Evolutionary conservation across 2,113 vertebrate genomes (phyloP).

Genomic region (Ophthalmotilapia sp.): DNA sequence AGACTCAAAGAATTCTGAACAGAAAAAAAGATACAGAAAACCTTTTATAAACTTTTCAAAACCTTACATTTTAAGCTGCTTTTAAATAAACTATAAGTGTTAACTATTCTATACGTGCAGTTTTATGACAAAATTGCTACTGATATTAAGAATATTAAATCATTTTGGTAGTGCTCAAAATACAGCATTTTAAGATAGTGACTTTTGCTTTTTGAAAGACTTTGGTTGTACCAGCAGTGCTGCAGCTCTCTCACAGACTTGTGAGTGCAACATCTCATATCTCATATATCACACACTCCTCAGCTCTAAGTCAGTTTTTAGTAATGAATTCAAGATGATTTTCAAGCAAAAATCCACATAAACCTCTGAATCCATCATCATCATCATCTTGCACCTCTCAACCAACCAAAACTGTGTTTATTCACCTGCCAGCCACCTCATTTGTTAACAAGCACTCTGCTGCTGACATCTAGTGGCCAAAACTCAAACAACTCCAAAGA

Average conservation of each 20-base stretch:
- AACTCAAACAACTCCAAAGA: not conserved
- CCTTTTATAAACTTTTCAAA: not conserved
- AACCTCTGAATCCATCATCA: not conserved
- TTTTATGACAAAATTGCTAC: not conserved
- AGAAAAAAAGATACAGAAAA: not conserved
- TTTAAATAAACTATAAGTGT: not conserved
- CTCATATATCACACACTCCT: not conserved
- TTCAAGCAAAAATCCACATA: not conserved
- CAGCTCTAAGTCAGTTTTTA: not conserved
- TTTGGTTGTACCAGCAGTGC: not conserved
- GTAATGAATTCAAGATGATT: not conserved
- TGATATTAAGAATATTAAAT: not conserved
- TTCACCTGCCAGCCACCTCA: not conserved
- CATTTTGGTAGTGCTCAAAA: not conserved
- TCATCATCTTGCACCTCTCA: not conserved
- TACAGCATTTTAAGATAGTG: not conserved
- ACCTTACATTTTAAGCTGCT: not conserved
- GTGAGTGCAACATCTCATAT: not conserved
- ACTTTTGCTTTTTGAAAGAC: not conserved
- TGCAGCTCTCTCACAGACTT: not conserved
- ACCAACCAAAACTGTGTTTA: not conserved
- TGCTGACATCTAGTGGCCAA: conserved; percentile 3
- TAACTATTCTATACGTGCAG: not conserved
- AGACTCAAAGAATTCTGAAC: not conserved
- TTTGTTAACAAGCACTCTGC: not conserved